Evolutionary conservation across 1,140 invertebrate genomes (phyloP), one percentile per base, ranked within the genome.

Genomic region (Wiebesia pumilae): DNA sequence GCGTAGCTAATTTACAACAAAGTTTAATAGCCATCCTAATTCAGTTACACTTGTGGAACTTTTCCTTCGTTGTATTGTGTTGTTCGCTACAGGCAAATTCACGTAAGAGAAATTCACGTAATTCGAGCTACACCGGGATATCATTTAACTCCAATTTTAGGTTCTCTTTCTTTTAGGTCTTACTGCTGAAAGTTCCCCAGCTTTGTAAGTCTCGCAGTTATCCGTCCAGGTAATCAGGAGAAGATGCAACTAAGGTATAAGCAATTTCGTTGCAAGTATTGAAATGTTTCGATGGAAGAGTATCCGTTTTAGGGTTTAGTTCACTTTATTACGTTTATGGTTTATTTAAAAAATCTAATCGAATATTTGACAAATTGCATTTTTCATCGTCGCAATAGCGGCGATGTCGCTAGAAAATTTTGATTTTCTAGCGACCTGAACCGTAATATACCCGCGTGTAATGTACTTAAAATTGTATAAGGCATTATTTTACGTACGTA

Each of bases 11-110:
- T 83, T 86, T 81, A 47, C 81, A 54, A 86, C 80, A 79, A 86
- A 86, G 21, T 86, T 86, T 86, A 78, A 86, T 82, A 58, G 85
- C 51, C 51, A 58, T 75, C 47, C 77, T 81, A 86, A 86, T 86
- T 81, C 30, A 54, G 69, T 86, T 86, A 81, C 51, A 75, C 77
- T 80, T 19, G 75, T 16, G 81, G 21, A 84, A 79, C 43, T 84
- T 80, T 69, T 14, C 38, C 1, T 67, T 79, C 62, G 27, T 54
- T 75, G 54, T 65, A 38, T 73, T 54, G 40, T 9, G 51, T 40
- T n/a, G 43, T 35, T 21, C 54, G 10, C 47, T 21, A n/a, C 43
- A 30, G 27, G 9, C 21, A 58, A 6, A 24, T 27, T 21, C n/a
- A n/a, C n/a, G n/a, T n/a, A 19, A 54, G 2, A n/a, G 54, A 30